Percentiles rank a stretch among this genome's conserved stretches.
Evolutionary conservation across 2,888 invertebrate genomes (phyloP).

Genomic region (Corbicula japonica): DNA sequence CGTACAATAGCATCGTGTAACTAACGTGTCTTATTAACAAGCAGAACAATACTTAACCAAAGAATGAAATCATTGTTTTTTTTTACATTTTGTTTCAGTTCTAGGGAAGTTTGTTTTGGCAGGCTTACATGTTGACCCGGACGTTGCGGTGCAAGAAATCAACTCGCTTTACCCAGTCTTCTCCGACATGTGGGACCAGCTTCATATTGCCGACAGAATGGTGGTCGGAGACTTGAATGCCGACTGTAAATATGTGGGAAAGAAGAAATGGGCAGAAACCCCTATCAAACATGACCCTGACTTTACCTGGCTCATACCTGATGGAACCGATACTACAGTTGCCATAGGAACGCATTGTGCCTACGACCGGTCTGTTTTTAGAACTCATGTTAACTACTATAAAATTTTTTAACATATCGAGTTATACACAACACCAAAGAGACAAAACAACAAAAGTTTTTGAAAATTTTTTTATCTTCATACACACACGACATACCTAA

Average conservation of each 20-base stretch:
- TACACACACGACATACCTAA: no score
- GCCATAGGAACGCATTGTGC: slow-evolving; percentile 74
- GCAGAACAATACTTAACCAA: no score
- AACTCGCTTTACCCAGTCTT: slow-evolving; percentile 66
- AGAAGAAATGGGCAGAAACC: slow-evolving; percentile 66
- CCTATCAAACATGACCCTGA: slow-evolving; percentile 60
- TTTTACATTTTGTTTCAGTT: no score
- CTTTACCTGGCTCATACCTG: slow-evolving; percentile 75
- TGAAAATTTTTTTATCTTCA: no score
- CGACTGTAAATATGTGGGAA: slow-evolving; percentile 75
- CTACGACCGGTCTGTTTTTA: slow-evolving; percentile 79
- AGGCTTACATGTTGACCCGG: slow-evolving; percentile 75
- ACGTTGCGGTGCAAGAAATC: slow-evolving; percentile 71
- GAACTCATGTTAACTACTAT: no score
- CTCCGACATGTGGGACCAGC: slow-evolving; percentile 49
- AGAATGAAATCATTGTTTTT: no score
- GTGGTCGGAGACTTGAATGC: slow-evolving; percentile 81
- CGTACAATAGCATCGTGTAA: no score
- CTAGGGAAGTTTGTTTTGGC: slow-evolving; percentile 67
- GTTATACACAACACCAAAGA: no score
- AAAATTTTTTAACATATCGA: no score
- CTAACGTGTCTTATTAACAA: no score
- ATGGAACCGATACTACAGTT: slow-evolving; percentile 78
- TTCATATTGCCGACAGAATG: slow-evolving; percentile 66
- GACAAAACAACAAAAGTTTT: no score